Evolutionary conservation across 1,140 invertebrate species (phyloP), one percentile per base, ranked within the genome.

Genomic region (Sesamia nonagrioides): DNA sequence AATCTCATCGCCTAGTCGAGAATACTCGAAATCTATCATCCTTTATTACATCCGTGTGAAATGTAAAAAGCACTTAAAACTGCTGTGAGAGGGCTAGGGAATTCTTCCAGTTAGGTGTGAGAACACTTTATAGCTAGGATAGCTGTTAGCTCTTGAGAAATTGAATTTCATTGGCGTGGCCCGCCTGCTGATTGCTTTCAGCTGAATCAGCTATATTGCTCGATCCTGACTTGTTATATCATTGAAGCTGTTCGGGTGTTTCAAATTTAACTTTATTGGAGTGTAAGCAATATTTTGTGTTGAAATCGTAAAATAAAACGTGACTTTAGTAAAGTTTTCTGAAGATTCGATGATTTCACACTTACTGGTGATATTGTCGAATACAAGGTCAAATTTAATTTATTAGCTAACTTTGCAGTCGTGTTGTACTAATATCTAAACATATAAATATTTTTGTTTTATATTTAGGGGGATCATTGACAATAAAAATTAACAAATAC

Each of bases 111-210:
- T 72, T 71, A 72, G 61, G 63, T 78, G 66, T 45, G 63, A 42
- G 68, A 78, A 50, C 54, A 56, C 68, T 78, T 78, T 61, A 71
- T 37, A 37, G 68, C 27, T n/a, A 21, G 37, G 50, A 78, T 66
- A 40, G 66, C 73, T 83, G 75, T 79, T 84, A 82, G 82, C 68
- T 60, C 60, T 78, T 68, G 48, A 76, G 77, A 84, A 86, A 88
- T 88, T 87, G 84, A 88, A 88, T 86, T 86, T 78, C 77, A 75
- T 74, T 76, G 80, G 58, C 81, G 81, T 81, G 60, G 58, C 54
- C 45, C 68, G 79, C 75, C 81, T 82, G 52, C 79, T 88, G 88
- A 89, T 88, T 88, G 83, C 83, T 86, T 72, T 69, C 69, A 68
- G 48, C 81, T 85, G 83, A 86, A 82, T 83, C 86, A 85, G 84